These are phyloP conservation scores for Tyrophagus putrescentiae DNA, from an alignment of 1,140 invertebrate genomes.

Conservation along the genomic window DNA sequence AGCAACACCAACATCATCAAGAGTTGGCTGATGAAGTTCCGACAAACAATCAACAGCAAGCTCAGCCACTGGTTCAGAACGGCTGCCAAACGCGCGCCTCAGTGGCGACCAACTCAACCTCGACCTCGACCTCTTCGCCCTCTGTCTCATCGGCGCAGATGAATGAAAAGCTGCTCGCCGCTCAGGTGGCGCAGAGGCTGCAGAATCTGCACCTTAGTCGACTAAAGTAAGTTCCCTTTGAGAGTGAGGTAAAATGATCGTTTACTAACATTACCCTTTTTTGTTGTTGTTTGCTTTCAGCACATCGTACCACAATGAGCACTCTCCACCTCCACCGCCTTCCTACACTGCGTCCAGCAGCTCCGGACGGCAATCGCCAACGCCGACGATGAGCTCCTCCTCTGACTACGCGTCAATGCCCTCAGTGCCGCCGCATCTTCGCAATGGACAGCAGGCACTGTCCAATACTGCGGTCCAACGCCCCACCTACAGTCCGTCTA, in stretches of 20 bases:
- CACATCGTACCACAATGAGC: conserved; percentile 32
- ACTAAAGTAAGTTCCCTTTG: conserved; percentile 41
- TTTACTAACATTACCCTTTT: conserved; percentile 52
- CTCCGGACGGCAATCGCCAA: conserved; percentile 28
- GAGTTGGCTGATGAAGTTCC: no score
- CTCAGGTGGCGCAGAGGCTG: conserved; percentile 74
- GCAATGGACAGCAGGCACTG: no score
- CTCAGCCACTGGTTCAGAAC: no score
- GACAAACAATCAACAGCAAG: no score
- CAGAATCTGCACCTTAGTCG: conserved; percentile 52
- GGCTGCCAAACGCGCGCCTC: no score
- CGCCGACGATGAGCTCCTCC: conserved; percentile 26
- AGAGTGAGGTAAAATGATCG: conserved; percentile 39
- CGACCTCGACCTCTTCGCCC: neutral
- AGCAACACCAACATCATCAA: no score
- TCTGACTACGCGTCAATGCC: conserved; percentile 3
- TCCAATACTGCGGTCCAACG: no score
- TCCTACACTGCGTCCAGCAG: conserved; percentile 55
- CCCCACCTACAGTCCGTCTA: no score
- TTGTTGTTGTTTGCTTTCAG: conserved; percentile 49
- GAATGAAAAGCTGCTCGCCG: neutral
- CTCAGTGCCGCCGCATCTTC: no score
- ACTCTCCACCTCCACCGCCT: conserved; percentile 52
- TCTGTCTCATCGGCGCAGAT: neutral
- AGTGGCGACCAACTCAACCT: no score